Evolutionary conservation across 2,797 vertebrate genomes (phyloP), one percentile per base, ranked within the genome.

Genomic region (Dryobates pubescens): DNA sequence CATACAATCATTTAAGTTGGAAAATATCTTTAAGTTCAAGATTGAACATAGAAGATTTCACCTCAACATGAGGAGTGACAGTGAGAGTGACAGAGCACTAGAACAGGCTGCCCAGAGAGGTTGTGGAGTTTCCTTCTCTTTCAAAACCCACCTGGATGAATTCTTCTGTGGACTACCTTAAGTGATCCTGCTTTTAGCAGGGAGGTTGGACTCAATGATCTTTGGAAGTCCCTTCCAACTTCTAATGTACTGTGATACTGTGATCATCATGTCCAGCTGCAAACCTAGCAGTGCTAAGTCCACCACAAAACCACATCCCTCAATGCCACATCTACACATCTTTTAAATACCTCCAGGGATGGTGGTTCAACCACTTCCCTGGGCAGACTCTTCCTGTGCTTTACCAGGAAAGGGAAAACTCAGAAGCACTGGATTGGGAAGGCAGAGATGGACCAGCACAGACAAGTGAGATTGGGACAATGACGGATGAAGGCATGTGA

Each of bases 311-410:
- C 8, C 61, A 72, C 3, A 9, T 16, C 8, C 4, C 16, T 68
- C 38, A 4, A 16, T 3, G 2, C 7, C 45, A 30, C 4, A 8
- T 16, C 17, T 26, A 49, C 5, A 6, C 1, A 0, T 38, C 27
- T 75, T 89, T 75, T 18, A 65, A 81, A 79, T 7, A 45, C 3
- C 7, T 62, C 13, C 22, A 61, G 27, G 18, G 8, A 49, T 4
- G 3, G 26, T 10, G 72, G 72, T 10, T 69, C 22, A 12, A 34
- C 15, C 13, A 43, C 16, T 47, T 77, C 9, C 23, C 14, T 23
- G 29, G 17, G 13, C 6, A 56, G 32, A 8, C 43, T 67, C 7
- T 29, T 71, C 15, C 38, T 41, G 5, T 17, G 15, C 7, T 70
- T 56, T 20, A 56, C 45, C 47, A 53, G 19, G 62, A 90, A 73